phyloP scores from a whole-genome alignment of 2,113 vertebrate species.

The Dipodomys spectabilis region DNA sequence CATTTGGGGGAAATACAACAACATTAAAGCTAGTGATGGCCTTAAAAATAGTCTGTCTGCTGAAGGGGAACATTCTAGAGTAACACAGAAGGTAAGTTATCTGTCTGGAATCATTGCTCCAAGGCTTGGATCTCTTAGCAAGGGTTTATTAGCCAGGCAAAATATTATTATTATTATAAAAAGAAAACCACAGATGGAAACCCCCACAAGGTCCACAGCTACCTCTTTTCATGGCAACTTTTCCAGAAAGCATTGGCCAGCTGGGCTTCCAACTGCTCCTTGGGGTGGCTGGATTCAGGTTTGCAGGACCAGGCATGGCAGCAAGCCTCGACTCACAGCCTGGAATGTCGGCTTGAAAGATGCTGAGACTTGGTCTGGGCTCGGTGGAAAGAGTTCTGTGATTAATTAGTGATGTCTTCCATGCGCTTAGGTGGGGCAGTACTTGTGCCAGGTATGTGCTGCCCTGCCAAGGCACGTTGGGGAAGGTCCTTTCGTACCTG shows the following conservation, averaged over 20 bases:
- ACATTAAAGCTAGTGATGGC: background rate
- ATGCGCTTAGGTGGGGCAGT: background rate
- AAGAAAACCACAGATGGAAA: background rate
- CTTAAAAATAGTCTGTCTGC: background rate
- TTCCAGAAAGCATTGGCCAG: background rate
- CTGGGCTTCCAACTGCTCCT: background rate
- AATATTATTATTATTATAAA: background rate
- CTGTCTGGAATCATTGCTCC: slow-evolving; percentile 17
- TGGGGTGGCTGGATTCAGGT: background rate
- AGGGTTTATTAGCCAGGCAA: slow-evolving; percentile 46
- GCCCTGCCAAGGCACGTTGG: background rate
- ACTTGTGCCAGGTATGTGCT: background rate
- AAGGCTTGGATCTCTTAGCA: background rate
- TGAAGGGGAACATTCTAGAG: background rate
- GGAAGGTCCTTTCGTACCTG: background rate
- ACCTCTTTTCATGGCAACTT: slow-evolving; percentile 13
- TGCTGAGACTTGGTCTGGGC: background rate
- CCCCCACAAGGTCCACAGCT: background rate
- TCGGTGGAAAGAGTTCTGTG: slow-evolving; percentile 37
- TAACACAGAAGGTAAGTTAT: background rate
- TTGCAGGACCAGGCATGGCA: background rate
- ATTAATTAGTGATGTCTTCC: slow-evolving; percentile 52
- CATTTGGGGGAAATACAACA: background rate
- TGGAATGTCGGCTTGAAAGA: background rate
- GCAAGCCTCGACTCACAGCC: background rate